Percentiles rank a stretch among this genome's conserved stretches.
Evolutionary conservation across 1,140 invertebrate genomes (phyloP).

Genomic region (Caenorhabditis inopinata): DNA sequence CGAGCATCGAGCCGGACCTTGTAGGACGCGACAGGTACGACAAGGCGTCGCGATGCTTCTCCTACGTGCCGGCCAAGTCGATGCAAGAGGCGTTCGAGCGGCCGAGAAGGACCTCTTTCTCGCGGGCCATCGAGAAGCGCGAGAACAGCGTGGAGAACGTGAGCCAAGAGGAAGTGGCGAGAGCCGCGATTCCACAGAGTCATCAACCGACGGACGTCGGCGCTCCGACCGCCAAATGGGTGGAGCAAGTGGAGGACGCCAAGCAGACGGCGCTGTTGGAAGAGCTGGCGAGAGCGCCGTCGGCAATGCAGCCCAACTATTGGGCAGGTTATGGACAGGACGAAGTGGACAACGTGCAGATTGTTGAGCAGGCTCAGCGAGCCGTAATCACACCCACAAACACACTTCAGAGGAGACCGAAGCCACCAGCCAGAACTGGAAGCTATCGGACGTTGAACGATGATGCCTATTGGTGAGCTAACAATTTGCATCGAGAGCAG

Average conservation of each 20-base stretch:
- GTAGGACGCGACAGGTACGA: conserved; percentile 64
- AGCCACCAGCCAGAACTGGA: conserved; percentile 38
- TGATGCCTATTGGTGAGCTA: conserved; percentile 41
- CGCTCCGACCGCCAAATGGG: conserved; percentile 62
- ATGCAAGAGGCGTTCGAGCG: conserved; percentile 58
- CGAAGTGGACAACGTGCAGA: conserved; percentile 38
- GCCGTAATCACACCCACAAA: conserved; percentile 43
- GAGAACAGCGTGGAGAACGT: conserved; percentile 46
- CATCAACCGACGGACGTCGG: conserved; percentile 43
- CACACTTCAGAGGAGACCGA: conserved; percentile 30
- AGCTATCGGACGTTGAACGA: conserved; percentile 50
- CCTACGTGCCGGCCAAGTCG: conserved; percentile 64
- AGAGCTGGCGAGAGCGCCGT: background rate
- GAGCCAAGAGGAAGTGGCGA: conserved; percentile 33
- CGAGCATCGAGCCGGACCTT: conserved; percentile 62
- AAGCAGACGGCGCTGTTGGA: conserved; percentile 22
- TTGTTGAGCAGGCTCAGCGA: conserved; percentile 56
- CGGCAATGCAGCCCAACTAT: background rate
- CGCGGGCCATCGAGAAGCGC: conserved; percentile 18
- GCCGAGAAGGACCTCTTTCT: conserved; percentile 36
- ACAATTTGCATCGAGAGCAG: background rate
- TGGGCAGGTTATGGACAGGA: background rate
- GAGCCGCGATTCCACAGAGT: conserved; percentile 11
- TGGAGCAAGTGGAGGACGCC: conserved; percentile 59
- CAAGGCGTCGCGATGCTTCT: conserved; percentile 64